A percentile compares a stretch with the other conserved stretches of the same genome.
These are phyloP conservation scores for Agrochola lota DNA, from an alignment of 2,888 invertebrate species.

Conservation along the genomic window DNA sequence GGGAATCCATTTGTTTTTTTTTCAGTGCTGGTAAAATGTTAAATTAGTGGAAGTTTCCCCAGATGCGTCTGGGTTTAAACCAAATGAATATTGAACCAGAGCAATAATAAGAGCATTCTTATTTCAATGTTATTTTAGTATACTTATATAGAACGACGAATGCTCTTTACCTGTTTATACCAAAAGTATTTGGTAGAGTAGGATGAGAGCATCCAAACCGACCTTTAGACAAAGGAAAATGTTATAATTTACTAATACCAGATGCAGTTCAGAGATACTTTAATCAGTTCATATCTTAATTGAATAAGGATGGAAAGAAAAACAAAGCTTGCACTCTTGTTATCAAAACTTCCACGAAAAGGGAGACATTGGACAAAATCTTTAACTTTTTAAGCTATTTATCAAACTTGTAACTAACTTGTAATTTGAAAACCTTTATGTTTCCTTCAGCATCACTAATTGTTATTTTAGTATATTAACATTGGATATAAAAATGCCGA, in stretches of 20 bases:
- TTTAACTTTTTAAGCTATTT: not conserved
- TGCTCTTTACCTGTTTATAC: not conserved
- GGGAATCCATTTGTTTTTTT: constrained; percentile 22
- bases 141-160: not conserved
- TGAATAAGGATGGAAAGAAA: not conserved
- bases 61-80: not conserved
- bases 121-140: not conserved
- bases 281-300: not conserved
- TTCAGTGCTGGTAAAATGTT: not conserved
- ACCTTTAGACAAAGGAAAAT: not conserved
- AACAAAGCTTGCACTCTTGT: not conserved
- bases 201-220: not conserved
- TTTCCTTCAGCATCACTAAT: not conserved
- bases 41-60: constrained; percentile 5
- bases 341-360: not conserved
- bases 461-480: not conserved
- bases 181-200: not conserved
- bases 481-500: constrained; percentile 54
- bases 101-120: not conserved
- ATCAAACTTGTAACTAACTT: too few relatives aligned
- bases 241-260: not conserved
- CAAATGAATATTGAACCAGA: not conserved
- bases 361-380: not conserved
- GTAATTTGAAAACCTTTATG: not conserved
- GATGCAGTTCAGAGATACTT: not conserved